phyloP scores from a whole-genome alignment of 2,797 vertebrate genomes.

The Poecilia gillii region DNA sequence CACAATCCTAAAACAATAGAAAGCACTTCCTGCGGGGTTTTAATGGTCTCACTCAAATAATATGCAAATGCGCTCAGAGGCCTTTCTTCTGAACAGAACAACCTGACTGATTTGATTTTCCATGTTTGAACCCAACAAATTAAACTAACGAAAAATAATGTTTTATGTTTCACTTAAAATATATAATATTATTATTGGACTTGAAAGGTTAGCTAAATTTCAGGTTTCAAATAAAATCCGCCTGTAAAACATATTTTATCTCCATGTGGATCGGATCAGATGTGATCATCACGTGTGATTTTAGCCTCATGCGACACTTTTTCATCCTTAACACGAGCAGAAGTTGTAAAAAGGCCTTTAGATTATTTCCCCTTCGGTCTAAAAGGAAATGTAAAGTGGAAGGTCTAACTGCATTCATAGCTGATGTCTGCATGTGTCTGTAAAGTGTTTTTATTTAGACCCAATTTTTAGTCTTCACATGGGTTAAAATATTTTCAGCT shows the following conservation, averaged over 20 bases:
- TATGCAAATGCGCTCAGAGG: not conserved
- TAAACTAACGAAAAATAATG: not conserved
- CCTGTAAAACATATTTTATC: not conserved
- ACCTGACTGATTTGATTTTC: not conserved
- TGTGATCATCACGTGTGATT: not conserved
- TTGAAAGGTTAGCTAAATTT: not conserved
- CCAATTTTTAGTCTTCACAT: not conserved
- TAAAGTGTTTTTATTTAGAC: not conserved
- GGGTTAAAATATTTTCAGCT: not conserved
- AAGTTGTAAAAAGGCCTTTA: not conserved
- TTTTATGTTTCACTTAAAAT: not conserved
- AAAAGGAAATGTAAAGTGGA: not conserved
- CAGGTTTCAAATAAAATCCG: not conserved
- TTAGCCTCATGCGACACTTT: not conserved
- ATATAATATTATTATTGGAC: not conserved
- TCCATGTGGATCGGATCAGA: not conserved
- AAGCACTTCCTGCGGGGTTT: not conserved
- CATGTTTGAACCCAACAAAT: not conserved
- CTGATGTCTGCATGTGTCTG: not conserved
- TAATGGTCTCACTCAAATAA: not conserved
- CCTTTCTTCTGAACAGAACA: not conserved
- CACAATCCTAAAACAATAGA: constrained; percentile 13
- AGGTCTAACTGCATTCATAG: not conserved
- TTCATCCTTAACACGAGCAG: not conserved
- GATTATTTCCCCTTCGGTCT: not conserved